These are phyloP conservation scores for Rotaria macrura DNA, from an alignment of 2,888 invertebrate genomes.

Conservation along the genomic window DNA sequence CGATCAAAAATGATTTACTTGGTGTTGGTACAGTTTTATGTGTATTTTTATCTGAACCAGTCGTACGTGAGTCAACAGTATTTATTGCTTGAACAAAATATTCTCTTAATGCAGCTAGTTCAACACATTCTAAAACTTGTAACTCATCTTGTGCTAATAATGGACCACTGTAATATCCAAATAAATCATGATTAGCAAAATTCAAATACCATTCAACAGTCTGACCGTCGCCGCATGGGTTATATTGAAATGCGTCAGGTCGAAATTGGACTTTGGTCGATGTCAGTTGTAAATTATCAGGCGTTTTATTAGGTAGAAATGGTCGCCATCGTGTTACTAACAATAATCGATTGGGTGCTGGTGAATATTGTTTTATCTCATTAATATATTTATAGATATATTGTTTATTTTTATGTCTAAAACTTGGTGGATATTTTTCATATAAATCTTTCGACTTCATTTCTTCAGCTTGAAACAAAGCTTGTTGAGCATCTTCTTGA, in stretches of 20 bases:
- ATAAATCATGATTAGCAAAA: slow-evolving; percentile 14
- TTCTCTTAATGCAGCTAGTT: neutral
- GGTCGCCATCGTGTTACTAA: neutral
- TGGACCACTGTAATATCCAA: neutral
- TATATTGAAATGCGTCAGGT: neutral
- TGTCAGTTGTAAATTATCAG: neutral
- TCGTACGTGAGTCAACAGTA: neutral
- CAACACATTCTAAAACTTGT: slow-evolving; percentile 8
- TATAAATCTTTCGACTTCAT: neutral
- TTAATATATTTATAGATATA: neutral
- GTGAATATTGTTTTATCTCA: neutral
- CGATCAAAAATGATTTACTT: neutral
- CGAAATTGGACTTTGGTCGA: neutral
- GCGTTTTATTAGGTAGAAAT: neutral
- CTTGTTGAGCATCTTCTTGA: neutral
- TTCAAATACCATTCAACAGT: slow-evolving; percentile 9
- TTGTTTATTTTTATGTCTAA: neutral
- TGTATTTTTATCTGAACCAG: neutral
- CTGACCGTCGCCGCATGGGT: neutral
- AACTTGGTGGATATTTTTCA: neutral
- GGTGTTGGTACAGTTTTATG: neutral
- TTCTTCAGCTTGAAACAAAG: neutral
- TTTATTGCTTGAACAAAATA: neutral
- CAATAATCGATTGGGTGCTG: neutral
- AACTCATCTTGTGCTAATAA: slow-evolving; percentile 13